phyloP scores from a whole-genome alignment of 1,140 invertebrate genomes.

The Vollenhovia emeryi region DNA sequence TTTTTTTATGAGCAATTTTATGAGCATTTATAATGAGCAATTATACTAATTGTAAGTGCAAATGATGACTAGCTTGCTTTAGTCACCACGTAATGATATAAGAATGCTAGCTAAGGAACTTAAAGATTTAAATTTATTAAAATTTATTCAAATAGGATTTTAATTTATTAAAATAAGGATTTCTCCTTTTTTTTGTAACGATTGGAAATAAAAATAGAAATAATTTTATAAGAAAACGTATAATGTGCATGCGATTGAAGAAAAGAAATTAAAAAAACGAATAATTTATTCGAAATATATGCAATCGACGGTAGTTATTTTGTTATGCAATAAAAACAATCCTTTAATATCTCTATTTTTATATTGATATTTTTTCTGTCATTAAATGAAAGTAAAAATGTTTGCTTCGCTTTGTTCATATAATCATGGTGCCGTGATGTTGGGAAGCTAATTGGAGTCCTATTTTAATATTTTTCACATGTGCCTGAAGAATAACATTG shows the following conservation, averaged over 20 bases:
- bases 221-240: background rate
- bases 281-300: background rate
- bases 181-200: too few relatives aligned
- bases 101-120: background rate
- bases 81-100: background rate
- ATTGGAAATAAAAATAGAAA: slow-evolving; percentile 5
- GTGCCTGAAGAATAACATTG: slow-evolving; percentile 14
- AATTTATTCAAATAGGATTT: too few relatives aligned
- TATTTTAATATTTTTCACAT: slow-evolving; percentile 11
- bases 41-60: background rate
- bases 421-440: background rate
- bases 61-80: background rate
- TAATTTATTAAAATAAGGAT: too few relatives aligned
- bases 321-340: slow-evolving; percentile 6
- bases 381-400: background rate
- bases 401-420: slow-evolving; percentile 6
- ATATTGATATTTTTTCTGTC: background rate
- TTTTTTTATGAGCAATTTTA: background rate
- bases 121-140: too few relatives aligned
- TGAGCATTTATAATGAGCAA: too few relatives aligned
- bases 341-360: background rate
- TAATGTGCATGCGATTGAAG: background rate
- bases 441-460: slow-evolving; percentile 4
- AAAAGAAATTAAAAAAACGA: background rate
- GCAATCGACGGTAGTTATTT: background rate